Base-by-base conservation (phyloP, 2,113 vertebrate genomes). In the Rallus limicola region DNA sequence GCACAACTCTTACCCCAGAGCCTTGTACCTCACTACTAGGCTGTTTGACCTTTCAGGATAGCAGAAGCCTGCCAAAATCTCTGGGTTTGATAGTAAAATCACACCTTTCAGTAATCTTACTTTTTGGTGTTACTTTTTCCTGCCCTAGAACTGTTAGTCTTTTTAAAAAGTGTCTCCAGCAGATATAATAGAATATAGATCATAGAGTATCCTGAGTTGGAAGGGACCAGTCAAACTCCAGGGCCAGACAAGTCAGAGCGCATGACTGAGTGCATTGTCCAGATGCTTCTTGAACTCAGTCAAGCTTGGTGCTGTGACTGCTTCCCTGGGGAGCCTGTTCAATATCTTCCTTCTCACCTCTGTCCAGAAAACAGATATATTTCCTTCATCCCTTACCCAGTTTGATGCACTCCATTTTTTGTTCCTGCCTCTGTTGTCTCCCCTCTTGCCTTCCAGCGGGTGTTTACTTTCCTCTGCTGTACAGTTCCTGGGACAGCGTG, bases 401-500 rank as follows among this genome's bases (percentile, higher is more conserved):
- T 62, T 26, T 65, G 58, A 74, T 14, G 10, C 20, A 50, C 72
- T 77, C 52, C 50, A 4, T 4, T 17, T 80, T 90, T 82, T 77
- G 67, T 44, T 21, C 21, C 33, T 53, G 42, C 42, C 36, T 67
- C 28, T 2, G 0, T 15, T 78, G 34, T 75, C 24, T 79, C 20
- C 20, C 8, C 42, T 91, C 42, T 80, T 29, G 72, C 44, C 15
- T 34, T 44, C 56, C 70, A 15, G 26, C 19, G 79, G 48, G 29
- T 72, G 64, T 52, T 55, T 26, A 3, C 52, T 78, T 63, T 52
- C 33, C 16, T 36, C 80, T 74, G 21, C 36, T 25, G 36, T 59
- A 2, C 25, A 0, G 4, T 31, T 77, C 15, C 7, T 10, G 3
- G n/a, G n/a, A 81, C n/a, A 28, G 40, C 2, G 1, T 40, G 31